Conservation (phyloP, 2,888 invertebrate genomes). For the Bombylius major region DNA sequence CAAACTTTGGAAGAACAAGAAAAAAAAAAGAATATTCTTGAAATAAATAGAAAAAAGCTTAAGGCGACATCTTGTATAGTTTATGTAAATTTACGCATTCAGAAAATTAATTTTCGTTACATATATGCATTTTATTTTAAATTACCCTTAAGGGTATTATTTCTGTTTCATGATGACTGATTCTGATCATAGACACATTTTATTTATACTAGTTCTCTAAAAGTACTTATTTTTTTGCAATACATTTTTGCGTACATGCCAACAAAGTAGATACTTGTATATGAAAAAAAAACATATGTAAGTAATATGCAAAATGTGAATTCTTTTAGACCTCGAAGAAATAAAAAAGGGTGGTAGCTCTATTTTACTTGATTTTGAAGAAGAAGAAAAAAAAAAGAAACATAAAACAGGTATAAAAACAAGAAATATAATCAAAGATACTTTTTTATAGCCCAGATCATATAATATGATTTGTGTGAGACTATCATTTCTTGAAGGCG, state of each 20-base stretch:
- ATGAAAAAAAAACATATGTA: background rate
- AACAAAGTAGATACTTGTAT: too few relatives aligned
- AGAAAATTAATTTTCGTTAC: slow-evolving; percentile 6
- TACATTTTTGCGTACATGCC: too few relatives aligned
- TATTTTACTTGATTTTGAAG: background rate
- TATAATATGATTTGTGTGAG: background rate
- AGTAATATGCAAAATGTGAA: background rate
- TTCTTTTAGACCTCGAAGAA: background rate
- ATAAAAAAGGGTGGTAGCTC: background rate
- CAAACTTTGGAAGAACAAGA: too few relatives aligned
- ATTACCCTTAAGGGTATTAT: too few relatives aligned
- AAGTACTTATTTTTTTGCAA: too few relatives aligned
- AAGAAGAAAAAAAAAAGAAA: background rate
- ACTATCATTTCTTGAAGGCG: background rate
- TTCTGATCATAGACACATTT: background rate
- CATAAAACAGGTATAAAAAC: background rate
- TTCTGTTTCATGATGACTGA: background rate
- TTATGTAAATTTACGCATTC: slow-evolving; percentile 9
- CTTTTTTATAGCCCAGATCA: background rate
- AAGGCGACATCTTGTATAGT: background rate
- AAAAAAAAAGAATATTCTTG: too few relatives aligned
- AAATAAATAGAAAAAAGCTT: background rate
- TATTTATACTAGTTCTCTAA: too few relatives aligned
- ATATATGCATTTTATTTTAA: background rate
- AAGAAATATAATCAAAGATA: background rate